These are phyloP conservation scores for Acanthisitta chloris DNA, from an alignment of 2,113 vertebrate genomes.

Conservation along the genomic window DNA sequence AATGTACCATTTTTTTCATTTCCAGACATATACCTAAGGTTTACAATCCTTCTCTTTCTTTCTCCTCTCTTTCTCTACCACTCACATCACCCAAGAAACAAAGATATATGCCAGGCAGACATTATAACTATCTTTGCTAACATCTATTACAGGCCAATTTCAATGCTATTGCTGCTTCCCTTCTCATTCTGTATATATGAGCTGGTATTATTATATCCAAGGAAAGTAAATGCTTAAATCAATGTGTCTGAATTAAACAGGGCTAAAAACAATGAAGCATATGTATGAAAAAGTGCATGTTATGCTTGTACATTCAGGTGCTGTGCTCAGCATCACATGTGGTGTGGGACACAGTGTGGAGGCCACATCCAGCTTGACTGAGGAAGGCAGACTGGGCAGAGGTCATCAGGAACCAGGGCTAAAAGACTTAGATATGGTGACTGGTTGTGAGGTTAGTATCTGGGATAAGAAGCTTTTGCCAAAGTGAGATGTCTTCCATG, in stretches of 20 bases:
- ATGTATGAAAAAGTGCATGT: neutral
- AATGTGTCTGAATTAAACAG: neutral
- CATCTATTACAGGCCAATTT: constrained; percentile 28
- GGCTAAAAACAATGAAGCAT: neutral
- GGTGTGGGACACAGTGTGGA: fast-evolving
- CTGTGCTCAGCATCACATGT: neutral
- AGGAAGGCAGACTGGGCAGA: neutral
- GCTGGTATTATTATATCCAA: constrained; percentile 16
- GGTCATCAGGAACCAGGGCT: neutral
- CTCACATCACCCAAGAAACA: neutral
- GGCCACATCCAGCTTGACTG: neutral
- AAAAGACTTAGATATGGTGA: fast-evolving
- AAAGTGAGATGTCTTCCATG: neutral
- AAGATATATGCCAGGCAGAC: neutral
- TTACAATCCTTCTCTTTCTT: neutral
- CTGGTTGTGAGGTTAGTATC: neutral
- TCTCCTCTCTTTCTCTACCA: neutral
- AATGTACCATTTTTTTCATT: neutral
- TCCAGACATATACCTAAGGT: neutral
- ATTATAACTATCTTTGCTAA: neutral
- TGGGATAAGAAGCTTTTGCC: too few relatives aligned
- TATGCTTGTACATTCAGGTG: neutral
- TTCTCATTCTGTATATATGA: constrained; percentile 34
- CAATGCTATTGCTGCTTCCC: neutral
- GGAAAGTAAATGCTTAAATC: constrained; percentile 21